These are phyloP conservation scores for Apis dorsata DNA, from an alignment of 1,140 invertebrate species.

Conservation along the genomic window DNA sequence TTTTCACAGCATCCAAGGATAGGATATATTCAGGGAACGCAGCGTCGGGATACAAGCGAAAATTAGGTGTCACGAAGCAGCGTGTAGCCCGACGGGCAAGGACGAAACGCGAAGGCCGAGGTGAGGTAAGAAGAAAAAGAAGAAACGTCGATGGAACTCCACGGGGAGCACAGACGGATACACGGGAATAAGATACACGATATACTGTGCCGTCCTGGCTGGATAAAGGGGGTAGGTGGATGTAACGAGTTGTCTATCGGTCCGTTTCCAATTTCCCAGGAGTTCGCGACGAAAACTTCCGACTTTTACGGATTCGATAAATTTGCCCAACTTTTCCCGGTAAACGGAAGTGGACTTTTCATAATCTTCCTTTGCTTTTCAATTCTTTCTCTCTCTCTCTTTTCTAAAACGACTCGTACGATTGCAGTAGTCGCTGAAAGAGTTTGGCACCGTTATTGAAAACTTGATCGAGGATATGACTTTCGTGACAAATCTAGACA, in stretches of 20 bases:
- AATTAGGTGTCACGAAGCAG: conserved; percentile 42
- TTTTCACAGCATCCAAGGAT: background rate
- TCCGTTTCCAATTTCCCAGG: conserved; percentile 2
- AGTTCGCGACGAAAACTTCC: background rate
- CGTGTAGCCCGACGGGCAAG: conserved; percentile 27
- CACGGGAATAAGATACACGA: conserved; percentile 31
- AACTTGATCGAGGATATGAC: too few species aligned
- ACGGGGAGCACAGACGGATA: conserved; percentile 19
- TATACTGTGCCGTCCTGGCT: conserved; percentile 1
- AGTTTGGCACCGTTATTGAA: too few species aligned
- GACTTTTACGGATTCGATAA: conserved; percentile 1
- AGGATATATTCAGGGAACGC: background rate
- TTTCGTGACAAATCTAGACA: too few species aligned
- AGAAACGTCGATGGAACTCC: conserved; percentile 40
- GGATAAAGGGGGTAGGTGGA: conserved; percentile 12
- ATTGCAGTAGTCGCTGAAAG: too few species aligned
- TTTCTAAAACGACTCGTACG: too few species aligned
- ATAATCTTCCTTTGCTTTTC: background rate
- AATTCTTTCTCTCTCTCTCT: background rate
- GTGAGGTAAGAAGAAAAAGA: conserved; percentile 1
- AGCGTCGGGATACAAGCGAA: conserved; percentile 8
- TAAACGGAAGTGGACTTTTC: background rate
- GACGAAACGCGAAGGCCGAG: conserved; percentile 1
- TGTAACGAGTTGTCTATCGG: conserved; percentile 3
- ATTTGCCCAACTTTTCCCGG: background rate